A percentile compares a stretch with the other conserved stretches of the same genome.
These are phyloP conservation scores for Lepidonotus clava DNA, from an alignment of 2,888 invertebrate species.

Conservation along the genomic window DNA sequence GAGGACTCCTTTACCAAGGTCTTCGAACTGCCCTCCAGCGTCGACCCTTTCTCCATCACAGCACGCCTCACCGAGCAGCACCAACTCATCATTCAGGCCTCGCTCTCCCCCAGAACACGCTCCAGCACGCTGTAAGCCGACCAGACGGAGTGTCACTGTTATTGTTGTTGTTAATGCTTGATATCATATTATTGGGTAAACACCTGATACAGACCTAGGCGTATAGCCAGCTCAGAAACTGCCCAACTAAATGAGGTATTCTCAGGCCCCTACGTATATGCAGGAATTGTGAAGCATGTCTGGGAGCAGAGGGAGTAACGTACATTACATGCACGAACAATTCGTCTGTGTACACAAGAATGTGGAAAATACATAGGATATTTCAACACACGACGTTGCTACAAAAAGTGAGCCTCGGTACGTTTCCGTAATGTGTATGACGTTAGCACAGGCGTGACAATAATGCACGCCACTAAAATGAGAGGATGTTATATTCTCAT, in stretches of 20 bases:
- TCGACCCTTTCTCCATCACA: slow-evolving; percentile 54
- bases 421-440: no score
- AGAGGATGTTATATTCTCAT: no score
- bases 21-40: slow-evolving; percentile 54
- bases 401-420: no score
- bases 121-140: slow-evolving; percentile 40
- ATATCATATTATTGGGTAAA: neutral
- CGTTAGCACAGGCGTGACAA: no score
- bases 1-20: slow-evolving; percentile 35
- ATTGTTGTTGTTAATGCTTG: neutral
- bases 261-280: no score
- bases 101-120: slow-evolving; percentile 33
- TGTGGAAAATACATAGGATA: no score
- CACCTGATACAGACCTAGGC: neutral
- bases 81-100: slow-evolving; percentile 53
- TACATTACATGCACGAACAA: no score
- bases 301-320: no score
- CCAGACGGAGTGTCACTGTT: neutral
- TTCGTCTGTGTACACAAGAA: no score
- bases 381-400: no score
- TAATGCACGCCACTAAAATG: no score
- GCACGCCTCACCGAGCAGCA: slow-evolving; percentile 48
- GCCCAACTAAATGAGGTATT: neutral
- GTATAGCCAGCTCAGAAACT: neutral
- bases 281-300: no score